Evolutionary conservation across 1,140 invertebrate species (phyloP).

Genomic region (Drosophila lacteicornis): DNA sequence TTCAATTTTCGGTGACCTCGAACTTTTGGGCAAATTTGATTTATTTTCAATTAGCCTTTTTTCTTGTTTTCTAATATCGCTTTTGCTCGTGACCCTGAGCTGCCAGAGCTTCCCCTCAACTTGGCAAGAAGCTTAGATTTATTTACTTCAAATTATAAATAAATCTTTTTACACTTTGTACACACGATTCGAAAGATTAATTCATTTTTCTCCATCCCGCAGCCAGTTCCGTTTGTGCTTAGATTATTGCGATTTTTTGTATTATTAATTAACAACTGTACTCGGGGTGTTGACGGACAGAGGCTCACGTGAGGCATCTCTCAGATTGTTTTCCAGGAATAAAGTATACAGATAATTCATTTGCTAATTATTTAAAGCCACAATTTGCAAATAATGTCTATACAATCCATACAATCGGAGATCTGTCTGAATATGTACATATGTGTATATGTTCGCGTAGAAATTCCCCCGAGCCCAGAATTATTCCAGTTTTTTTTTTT

Average conservation of each 20-base stretch:
- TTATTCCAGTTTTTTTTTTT: constrained; percentile 28
- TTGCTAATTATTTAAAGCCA: constrained; percentile 71
- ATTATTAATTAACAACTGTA: constrained; percentile 53
- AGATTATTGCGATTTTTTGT: neutral
- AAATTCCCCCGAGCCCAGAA: constrained; percentile 57
- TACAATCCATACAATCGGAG: constrained; percentile 17
- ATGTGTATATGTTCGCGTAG: constrained; percentile 27
- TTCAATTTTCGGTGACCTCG: constrained; percentile 16
- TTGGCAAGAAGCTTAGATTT: neutral
- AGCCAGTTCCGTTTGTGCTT: constrained; percentile 22
- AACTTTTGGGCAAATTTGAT: constrained; percentile 19
- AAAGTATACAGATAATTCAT: constrained; percentile 47
- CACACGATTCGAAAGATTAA: neutral
- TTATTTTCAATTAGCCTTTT: constrained; percentile 13
- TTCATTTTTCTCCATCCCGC: neutral
- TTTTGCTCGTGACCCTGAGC: constrained; percentile 4
- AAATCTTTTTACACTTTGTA: constrained; percentile 1
- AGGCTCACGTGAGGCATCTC: constrained; percentile 40
- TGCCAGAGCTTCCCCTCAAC: neutral
- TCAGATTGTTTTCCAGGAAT: constrained; percentile 58
- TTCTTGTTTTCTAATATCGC: neutral
- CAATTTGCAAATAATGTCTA: constrained; percentile 62
- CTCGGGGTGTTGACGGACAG: constrained; percentile 18
- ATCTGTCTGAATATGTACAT: neutral
- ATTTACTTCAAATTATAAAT: neutral